Base-by-base conservation (phyloP, 1,140 invertebrate species). In the Papilio machaon region DNA sequence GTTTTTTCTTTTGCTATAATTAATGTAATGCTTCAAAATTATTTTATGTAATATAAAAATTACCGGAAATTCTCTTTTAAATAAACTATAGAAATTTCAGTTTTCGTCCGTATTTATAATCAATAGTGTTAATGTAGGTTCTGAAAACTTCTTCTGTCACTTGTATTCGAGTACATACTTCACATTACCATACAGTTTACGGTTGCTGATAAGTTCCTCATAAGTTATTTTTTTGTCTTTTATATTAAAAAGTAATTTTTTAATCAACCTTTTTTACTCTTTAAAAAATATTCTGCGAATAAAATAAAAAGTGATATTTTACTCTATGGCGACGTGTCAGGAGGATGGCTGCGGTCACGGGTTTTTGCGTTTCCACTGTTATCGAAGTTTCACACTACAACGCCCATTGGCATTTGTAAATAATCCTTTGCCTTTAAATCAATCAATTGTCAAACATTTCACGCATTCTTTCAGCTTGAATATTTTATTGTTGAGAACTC, bases 331-430 rank as follows among this genome's bases (percentile, higher is more conserved):
- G 9, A 64, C 3, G 64, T 70, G 64, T 30, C 64, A 30, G 23
- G 23, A 58, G 30, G 64, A 70, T 35, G 64, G 64, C 30, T 70
- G 64, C 64, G 64, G 64, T 70, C 64, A 70, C 64, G 64, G 64
- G 64, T 35, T 64, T 64, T 64, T 35, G 64, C 30, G 64, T 70
- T 70, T 35, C 23, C 64, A 70, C 64, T 70, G 30, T 70, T 70
- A 70, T 70, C 64, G 64, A 70, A 35, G 23, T 11, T 70, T 70
- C 64, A 70, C 64, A 70, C 64, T 70, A 70, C 64, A 70, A 70
- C 64, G 64, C 64, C 64, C 64, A 70, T 35, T 70, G 64, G 64
- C 64, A 70, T 70, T 70, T 70, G 64, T 70, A 70, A 70, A 70
- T 70, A 70, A 70, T 70, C 64, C 64, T 35, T 70, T 70, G 30